These are phyloP conservation scores for Rallus crepitans DNA, from an alignment of 2,797 vertebrate genomes.

Conservation along the genomic window DNA sequence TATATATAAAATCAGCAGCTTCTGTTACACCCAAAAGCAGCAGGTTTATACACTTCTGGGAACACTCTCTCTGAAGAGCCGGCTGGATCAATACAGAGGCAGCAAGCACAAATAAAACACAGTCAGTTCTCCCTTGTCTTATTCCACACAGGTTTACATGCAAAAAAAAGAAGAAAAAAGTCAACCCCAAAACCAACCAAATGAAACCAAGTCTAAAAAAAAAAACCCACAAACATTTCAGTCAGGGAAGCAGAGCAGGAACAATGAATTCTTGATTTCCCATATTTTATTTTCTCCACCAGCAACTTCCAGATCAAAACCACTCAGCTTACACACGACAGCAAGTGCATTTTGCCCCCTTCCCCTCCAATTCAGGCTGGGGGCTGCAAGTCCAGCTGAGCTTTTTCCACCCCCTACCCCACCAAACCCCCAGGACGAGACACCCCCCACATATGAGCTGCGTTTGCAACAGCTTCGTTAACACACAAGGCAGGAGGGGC, in stretches of 20 bases:
- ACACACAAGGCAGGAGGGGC: rapidly evolving
- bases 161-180: background rate
- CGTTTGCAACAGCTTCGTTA: rapidly evolving
- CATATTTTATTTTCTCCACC: constrained; percentile 22
- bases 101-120: background rate
- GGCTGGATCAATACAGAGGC: background rate
- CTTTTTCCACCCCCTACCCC: background rate
- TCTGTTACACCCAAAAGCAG: background rate
- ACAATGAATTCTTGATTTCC: background rate
- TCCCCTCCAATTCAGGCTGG: background rate
- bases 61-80: background rate
- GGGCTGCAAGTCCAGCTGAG: background rate
- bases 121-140: background rate
- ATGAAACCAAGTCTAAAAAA: background rate
- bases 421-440: rapidly evolving
- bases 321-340: background rate
- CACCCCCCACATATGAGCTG: background rate
- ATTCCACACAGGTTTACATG: background rate
- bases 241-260: background rate
- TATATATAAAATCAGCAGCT: background rate
- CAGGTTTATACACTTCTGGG: constrained; percentile 10
- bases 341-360: background rate
- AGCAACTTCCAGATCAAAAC: constrained; percentile 14
- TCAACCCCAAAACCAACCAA: too few relatives aligned
- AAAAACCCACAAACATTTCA: background rate